Evolutionary conservation across 2,113 vertebrate species (phyloP), one percentile per base, ranked within the genome.

Genomic region (Zeus faber): DNA sequence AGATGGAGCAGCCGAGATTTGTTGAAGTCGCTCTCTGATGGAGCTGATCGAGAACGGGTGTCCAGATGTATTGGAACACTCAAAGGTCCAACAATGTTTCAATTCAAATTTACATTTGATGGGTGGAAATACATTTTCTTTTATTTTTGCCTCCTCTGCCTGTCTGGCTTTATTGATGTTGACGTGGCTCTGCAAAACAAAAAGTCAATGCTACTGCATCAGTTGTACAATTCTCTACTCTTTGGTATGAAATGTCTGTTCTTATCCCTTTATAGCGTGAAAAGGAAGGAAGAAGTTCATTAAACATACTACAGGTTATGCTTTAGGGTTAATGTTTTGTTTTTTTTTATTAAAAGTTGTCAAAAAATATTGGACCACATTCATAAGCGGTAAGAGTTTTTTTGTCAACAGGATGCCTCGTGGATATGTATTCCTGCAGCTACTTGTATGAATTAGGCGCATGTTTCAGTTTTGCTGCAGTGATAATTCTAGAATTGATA

Each of bases 361-460:
- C n/a, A n/a, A n/a, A n/a, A n/a, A 45, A 47, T 44, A 6, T 55
- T 57, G 75, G 79, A 70, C 80, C 79, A 78, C 69, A 26, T 56
- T 52, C 52, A 74, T 61, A n/a, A n/a, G n/a, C n/a, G n/a, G n/a
- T n/a, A n/a, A n/a, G n/a, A n/a, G n/a, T n/a, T n/a, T n/a, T n/a
- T n/a, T 48, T 61, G 45, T 41, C 40, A 18, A 29, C 27, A 5
- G 14, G 51, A 27, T 59, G 40, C 63, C 72, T 74, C 55, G 46
- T 59, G 53, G 53, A 64, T 67, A 61, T 72, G 64, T 66, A 26
- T 35, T 63, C 57, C 40, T 55, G 52, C 58, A 35, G 67, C 60
- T 71, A 75, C 77, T 73, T 79, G 72, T 85, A 80, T 86, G 79
- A 83, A 74, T 49, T 58, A 44, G 59, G 29, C 85, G 83, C 84